Conservation (phyloP, 2,113 vertebrate species). For the Ancistrus triradiatus region DNA sequence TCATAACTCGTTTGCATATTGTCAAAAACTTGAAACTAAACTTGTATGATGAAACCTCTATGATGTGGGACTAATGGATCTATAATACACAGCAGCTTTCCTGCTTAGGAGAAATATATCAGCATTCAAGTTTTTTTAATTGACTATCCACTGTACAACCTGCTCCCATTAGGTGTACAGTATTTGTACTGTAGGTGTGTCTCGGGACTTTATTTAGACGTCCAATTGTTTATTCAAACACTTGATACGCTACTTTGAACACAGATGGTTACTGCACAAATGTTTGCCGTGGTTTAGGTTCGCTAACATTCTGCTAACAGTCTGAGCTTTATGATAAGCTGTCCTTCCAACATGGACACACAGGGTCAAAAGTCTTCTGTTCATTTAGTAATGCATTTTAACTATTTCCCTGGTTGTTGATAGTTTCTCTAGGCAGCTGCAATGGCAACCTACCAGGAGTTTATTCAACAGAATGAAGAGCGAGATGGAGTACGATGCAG, state of each 20-base stretch:
- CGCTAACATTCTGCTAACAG: background rate
- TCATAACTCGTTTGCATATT: background rate
- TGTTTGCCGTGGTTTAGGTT: too few species aligned
- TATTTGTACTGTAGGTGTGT: constrained; percentile 6
- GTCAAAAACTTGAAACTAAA: background rate
- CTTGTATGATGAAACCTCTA: background rate
- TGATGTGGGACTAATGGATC: background rate
- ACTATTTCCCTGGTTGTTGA: too few species aligned
- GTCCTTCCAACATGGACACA: constrained; percentile 6
- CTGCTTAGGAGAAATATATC: background rate
- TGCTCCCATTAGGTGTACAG: background rate
- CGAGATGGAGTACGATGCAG: constrained; percentile 93
- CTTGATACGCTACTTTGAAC: too few species aligned
- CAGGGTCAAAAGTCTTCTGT: constrained; percentile 4
- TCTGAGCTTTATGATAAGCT: constrained; percentile 1
- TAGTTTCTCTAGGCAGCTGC: constrained; percentile 9
- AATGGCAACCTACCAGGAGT: constrained; percentile 92
- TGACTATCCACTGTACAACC: background rate
- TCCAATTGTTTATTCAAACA: background rate
- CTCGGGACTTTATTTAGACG: background rate
- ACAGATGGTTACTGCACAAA: too few species aligned
- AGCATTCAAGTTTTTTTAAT: background rate
- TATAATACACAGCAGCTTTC: background rate
- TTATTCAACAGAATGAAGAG: constrained; percentile 97
- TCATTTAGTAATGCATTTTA: too few species aligned